Evolutionary conservation across 1,140 invertebrate genomes (phyloP).

Genomic region (Drosophila biarmipes): DNA sequence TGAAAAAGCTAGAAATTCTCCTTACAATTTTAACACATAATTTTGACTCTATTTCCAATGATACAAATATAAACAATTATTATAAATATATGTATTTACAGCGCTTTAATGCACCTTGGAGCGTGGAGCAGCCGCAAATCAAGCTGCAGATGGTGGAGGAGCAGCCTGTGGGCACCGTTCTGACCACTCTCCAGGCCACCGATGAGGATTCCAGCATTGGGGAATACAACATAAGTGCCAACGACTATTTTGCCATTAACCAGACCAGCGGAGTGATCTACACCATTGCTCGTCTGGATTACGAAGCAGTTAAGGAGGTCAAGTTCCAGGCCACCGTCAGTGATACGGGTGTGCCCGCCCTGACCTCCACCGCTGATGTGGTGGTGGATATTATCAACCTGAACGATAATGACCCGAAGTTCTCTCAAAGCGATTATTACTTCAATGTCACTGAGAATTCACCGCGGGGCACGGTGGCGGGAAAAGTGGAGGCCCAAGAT

Average conservation of each 20-base stretch:
- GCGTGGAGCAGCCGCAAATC: conserved; percentile 88
- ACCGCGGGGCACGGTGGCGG: conserved; percentile 88
- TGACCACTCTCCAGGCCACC: conserved; percentile 91
- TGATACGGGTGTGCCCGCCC: conserved; percentile 92
- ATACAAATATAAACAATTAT: background rate
- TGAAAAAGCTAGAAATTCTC: conserved; percentile 1
- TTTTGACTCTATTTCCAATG: conserved; percentile 32
- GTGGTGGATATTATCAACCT: conserved; percentile 92
- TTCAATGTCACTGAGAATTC: conserved; percentile 91
- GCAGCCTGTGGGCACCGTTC: conserved; percentile 91
- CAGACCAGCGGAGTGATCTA: conserved; percentile 92
- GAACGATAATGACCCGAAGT: conserved; percentile 94
- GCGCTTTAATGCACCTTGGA: conserved; percentile 90
- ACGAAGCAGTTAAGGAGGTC: conserved; percentile 90
- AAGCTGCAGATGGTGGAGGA: conserved; percentile 92
- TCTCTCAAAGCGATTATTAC: conserved; percentile 88
- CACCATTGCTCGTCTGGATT: conserved; percentile 92
- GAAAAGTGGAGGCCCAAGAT: conserved; percentile 90
- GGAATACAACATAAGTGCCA: conserved; percentile 86
- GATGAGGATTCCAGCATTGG: conserved; percentile 94
- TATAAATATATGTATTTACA: conserved; percentile 5
- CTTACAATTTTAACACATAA: background rate
- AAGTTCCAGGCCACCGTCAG: conserved; percentile 92
- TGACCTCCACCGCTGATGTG: conserved; percentile 90
- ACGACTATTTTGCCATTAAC: conserved; percentile 91